Percentiles rank a stretch among this genome's conserved stretches.
Conservation (phyloP, 2,797 vertebrate species). For the Catostomus latipinnis region DNA sequence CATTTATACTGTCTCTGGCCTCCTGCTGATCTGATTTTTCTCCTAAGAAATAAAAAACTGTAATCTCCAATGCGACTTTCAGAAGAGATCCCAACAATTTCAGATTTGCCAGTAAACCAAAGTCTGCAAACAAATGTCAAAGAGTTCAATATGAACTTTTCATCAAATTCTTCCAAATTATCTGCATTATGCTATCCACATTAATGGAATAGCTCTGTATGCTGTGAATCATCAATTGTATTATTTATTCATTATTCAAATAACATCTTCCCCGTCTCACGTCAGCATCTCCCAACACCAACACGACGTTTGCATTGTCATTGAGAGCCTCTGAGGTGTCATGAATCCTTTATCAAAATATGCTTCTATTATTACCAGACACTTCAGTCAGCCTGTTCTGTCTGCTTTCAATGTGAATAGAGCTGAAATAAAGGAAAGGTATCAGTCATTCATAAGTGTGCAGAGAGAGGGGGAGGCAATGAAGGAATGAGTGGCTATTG, state of each 20-base stretch:
- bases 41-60: too few species aligned
- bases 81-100: too few species aligned
- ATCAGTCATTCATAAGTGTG: conserved; percentile 66
- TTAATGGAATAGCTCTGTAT: too few species aligned
- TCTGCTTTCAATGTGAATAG: conserved; percentile 35
- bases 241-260: neutral
- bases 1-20: too few species aligned
- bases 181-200: too few species aligned
- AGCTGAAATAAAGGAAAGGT: conserved; percentile 24
- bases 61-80: too few species aligned
- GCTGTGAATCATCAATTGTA: too few species aligned
- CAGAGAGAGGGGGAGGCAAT: conserved; percentile 56
- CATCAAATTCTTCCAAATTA: too few species aligned
- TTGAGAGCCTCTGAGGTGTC: conserved; percentile 29
- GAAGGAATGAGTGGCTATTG: conserved; percentile 62
- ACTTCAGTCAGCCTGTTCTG: conserved; percentile 30
- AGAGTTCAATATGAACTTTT: too few species aligned
- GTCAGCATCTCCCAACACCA: neutral
- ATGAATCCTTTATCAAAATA: conserved; percentile 35
- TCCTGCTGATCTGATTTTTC: too few species aligned
- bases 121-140: too few species aligned
- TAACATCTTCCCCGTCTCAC: neutral
- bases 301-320: conserved; percentile 2
- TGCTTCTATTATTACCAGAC: conserved; percentile 23
- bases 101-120: too few species aligned